Evolutionary conservation across 2,113 vertebrate species (phyloP), one percentile per base, ranked within the genome.

Genomic region (Colius striatus): DNA sequence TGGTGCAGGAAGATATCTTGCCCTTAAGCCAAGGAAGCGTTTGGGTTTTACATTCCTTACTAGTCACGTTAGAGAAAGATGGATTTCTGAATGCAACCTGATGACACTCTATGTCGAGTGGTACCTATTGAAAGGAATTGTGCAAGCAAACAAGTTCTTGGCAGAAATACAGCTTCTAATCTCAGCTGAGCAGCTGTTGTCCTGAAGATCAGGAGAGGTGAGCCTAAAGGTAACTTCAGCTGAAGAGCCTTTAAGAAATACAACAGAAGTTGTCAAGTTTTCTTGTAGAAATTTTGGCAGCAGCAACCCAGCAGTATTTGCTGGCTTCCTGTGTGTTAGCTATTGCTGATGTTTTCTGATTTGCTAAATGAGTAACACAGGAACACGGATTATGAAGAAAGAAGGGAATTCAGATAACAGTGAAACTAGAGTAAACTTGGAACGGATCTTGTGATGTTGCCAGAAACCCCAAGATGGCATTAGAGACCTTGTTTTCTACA

Each of bases 401-500:
- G 61, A 74, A 81, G 30, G 84, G 70, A 83, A 89, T 74, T 76
- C 17, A n/a, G 60, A 26, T 71, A 79, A 76, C 32, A 50, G 5
- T 76, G 62, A 90, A 77, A 76, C 7, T 34, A 6, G n/a, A 48
- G 27, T 60, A 70, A 93, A 75, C 25, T 41, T 66, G 30, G 63
- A 72, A 45, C 45, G 54, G 43, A 75, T 79, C 60, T 78, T 84
- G 77, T 80, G 71, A 73, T 89, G 65, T 91, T 89, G 63, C 78
- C 70, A 81, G 84, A 90, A 92, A 58, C 79, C 60, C 84, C 85
- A 92, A 87, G 74, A 68, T 92, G 84, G 78, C 83, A 94, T 94
- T 92, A 84, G 78, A 89, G 53, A 68, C 61, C 15, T 45, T 72
- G 27, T 19, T 94, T 90, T 65, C 61, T 81, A 16, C 54, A 58